Conservation (phyloP, 2,888 invertebrate genomes). For the Ceraclea dissimilis region DNA sequence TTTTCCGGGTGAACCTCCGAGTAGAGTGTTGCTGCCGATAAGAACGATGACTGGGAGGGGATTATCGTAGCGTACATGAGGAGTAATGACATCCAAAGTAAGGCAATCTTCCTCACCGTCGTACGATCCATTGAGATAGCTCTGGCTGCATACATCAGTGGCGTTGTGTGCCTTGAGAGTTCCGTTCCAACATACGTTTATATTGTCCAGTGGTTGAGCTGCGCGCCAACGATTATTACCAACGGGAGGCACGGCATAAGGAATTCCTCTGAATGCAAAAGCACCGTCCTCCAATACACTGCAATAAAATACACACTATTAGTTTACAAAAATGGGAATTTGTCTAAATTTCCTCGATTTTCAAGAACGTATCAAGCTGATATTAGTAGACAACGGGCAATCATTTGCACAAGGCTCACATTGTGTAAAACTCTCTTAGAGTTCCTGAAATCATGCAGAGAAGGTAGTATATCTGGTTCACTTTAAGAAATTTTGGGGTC, state of each 20-base stretch:
- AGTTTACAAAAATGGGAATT: constrained; percentile 8
- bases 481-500: no score
- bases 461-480: no score
- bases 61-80: constrained; percentile 68
- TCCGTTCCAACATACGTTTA: constrained; percentile 74
- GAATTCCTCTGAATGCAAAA: constrained; percentile 74
- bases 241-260: constrained; percentile 69
- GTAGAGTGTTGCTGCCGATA: constrained; percentile 71
- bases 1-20: constrained; percentile 66
- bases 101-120: constrained; percentile 76
- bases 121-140: constrained; percentile 56
- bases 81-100: constrained; percentile 75
- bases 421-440: no score
- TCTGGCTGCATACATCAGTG: constrained; percentile 62
- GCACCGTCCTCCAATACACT: constrained; percentile 69
- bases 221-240: constrained; percentile 61
- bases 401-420: no score
- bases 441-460: no score
- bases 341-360: no score
- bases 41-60: constrained; percentile 77
- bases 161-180: constrained; percentile 61
- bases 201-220: constrained; percentile 56
- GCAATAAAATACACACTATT: constrained; percentile 28
- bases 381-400: no score
- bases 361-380: no score